Evolutionary conservation across 2,113 vertebrate species (phyloP).

Genomic region (Percopsis transmontana): DNA sequence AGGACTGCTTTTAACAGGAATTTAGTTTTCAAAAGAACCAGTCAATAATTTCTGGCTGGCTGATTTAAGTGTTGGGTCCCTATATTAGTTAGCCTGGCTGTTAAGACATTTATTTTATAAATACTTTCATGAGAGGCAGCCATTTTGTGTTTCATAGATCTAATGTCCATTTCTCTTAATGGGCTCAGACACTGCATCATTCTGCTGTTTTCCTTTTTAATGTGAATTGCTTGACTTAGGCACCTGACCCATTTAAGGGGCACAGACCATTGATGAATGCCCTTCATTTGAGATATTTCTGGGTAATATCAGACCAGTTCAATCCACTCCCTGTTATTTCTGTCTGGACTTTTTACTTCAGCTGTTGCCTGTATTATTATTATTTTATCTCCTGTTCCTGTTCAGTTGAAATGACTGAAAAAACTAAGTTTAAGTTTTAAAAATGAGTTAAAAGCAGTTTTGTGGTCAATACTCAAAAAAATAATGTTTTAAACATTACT

Average conservation of each 20-base stretch:
- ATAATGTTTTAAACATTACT: too few relatives aligned
- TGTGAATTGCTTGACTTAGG: slow-evolving; percentile 52
- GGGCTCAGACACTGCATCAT: slow-evolving; percentile 59
- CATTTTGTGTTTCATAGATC: slow-evolving; percentile 64
- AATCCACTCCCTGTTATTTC: slow-evolving; percentile 23
- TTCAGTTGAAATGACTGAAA: not conserved
- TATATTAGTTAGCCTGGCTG: slow-evolving; percentile 62
- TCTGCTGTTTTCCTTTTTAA: slow-evolving; percentile 56
- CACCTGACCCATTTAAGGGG: slow-evolving; percentile 36
- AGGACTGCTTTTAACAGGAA: slow-evolving; percentile 59
- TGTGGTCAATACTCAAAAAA: too few relatives aligned
- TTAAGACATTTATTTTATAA: slow-evolving; percentile 70
- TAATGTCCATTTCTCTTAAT: slow-evolving; percentile 65
- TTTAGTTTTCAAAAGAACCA: slow-evolving; percentile 71
- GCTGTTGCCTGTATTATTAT: slow-evolving; percentile 14
- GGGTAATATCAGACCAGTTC: slow-evolving; percentile 20
- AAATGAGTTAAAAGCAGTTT: slow-evolving; percentile 4
- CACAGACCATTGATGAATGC: slow-evolving; percentile 38
- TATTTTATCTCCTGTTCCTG: slow-evolving; percentile 2
- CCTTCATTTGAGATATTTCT: slow-evolving; percentile 24
- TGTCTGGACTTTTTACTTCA: slow-evolving; percentile 13
- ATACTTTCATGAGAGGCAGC: slow-evolving; percentile 55
- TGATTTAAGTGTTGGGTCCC: slow-evolving; percentile 71
- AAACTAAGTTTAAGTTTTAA: slow-evolving; percentile 2
- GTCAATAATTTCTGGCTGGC: slow-evolving; percentile 71